Evolutionary conservation across 2,113 vertebrate genomes (phyloP).

Genomic region (Oncorhynchus clarkii): DNA sequence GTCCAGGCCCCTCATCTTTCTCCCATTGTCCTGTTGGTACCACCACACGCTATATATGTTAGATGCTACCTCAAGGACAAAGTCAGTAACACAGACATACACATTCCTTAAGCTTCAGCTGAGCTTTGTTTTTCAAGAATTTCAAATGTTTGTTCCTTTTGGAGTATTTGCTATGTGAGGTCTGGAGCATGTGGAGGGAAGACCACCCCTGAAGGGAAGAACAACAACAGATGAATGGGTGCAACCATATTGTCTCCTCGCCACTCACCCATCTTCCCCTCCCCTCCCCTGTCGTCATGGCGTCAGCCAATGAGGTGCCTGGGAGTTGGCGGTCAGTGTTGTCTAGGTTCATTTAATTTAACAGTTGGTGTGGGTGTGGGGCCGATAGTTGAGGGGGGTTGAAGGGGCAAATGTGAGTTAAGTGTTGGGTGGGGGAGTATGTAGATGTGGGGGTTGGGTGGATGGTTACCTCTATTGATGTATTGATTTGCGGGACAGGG

Average conservation of each 20-base stretch:
- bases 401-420: not conserved
- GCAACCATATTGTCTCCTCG: conserved; percentile 13
- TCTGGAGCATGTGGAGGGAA: not conserved
- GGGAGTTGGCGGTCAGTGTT: conserved; percentile 25
- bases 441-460: conserved; percentile 25
- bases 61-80: not conserved
- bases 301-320: conserved; percentile 43
- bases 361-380: conserved; percentile 37
- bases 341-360: conserved; percentile 45
- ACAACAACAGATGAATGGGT: not conserved
- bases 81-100: not conserved
- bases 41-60: not conserved
- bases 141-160: not conserved
- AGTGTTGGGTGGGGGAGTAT: conserved; percentile 5
- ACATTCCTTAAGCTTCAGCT: not conserved
- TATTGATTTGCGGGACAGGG: not conserved
- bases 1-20: conserved; percentile 17
- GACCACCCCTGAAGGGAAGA: not conserved
- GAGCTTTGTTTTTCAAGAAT: too few species aligned
- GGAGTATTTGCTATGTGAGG: not conserved
- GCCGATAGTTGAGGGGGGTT: conserved; percentile 17
- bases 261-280: not conserved
- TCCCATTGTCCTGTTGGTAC: conserved; percentile 21
- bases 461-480: not conserved
- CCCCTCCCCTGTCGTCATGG: conserved; percentile 57